phyloP scores from a whole-genome alignment of 2,797 vertebrate species.

The Callimico goeldii region DNA sequence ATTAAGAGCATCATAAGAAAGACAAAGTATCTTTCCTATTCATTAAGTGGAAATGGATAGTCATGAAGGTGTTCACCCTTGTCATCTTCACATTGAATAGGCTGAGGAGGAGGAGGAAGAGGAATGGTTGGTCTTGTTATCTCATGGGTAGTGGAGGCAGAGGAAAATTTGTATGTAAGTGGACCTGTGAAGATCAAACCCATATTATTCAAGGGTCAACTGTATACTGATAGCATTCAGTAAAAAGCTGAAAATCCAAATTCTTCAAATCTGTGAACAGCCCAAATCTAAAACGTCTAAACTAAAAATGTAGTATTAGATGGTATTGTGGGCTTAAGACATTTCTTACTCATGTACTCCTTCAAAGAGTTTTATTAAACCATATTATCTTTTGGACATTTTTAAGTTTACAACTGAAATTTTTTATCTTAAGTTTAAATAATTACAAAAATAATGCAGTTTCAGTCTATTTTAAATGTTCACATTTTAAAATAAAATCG shows the following conservation, averaged over 20 bases:
- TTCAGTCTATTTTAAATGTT: slow-evolving; percentile 30
- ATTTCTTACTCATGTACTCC: not conserved
- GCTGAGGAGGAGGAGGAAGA: not conserved
- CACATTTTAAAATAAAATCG: slow-evolving; percentile 38
- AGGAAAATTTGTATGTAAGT: not conserved
- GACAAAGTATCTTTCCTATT: not conserved
- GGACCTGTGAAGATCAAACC: not conserved
- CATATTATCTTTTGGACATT: not conserved
- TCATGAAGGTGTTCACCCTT: not conserved
- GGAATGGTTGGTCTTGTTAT: not conserved
- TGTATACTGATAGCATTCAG: not conserved
- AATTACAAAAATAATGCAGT: not conserved
- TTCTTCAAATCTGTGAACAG: not conserved
- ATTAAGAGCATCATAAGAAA: not conserved
- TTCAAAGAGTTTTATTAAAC: slow-evolving; percentile 36
- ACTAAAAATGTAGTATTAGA: not conserved
- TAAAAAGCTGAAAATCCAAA: slow-evolving; percentile 33
- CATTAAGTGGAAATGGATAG: not conserved
- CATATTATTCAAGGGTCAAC: not conserved
- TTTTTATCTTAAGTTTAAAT: slow-evolving; percentile 34
- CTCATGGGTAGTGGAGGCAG: not conserved
- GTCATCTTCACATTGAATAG: not conserved
- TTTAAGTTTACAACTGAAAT: slow-evolving; percentile 13
- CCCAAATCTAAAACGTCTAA: not conserved
- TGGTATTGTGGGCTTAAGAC: not conserved